Percentiles rank a stretch among this genome's conserved stretches.
Evolutionary conservation across 2,797 vertebrate genomes (phyloP).

Genomic region (Neosilurus mollespiculum): DNA sequence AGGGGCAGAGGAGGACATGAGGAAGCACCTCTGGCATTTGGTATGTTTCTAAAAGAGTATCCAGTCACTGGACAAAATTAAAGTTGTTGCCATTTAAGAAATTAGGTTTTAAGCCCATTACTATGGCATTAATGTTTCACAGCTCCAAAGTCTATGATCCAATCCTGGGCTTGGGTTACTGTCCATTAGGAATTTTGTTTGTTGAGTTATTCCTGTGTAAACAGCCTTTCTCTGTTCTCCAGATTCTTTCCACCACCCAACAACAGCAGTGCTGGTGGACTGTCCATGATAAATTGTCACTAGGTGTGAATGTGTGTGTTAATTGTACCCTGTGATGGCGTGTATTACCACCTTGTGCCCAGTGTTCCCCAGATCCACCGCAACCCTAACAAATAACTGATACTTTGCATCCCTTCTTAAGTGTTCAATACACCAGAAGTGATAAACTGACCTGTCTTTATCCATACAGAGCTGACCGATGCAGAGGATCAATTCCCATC

Average conservation of each 20-base stretch:
- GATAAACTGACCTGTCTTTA: not conserved
- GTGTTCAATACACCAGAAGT: not conserved
- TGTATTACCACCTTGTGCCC: not conserved
- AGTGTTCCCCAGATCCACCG: not conserved
- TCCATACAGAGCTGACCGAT: constrained; percentile 76
- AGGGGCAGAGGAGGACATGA: not conserved
- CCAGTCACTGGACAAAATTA: not conserved
- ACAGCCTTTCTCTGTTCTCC: not conserved
- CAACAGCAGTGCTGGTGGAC: not conserved
- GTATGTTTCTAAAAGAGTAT: constrained; percentile 21
- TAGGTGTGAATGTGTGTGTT: not conserved
- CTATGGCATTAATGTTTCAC: not conserved
- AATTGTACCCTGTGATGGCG: not conserved
- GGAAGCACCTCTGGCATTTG: constrained; percentile 18
- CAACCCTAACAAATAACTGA: not conserved
- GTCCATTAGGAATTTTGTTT: not conserved
- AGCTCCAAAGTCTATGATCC: not conserved
- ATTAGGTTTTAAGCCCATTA: constrained; percentile 6
- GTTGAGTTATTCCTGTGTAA: too few species aligned
- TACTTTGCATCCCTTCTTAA: not conserved
- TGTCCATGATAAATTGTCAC: not conserved
- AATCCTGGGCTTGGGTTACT: not conserved
- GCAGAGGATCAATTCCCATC: constrained; percentile 76
- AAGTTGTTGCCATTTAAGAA: constrained; percentile 3
- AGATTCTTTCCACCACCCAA: not conserved